phyloP scores from a whole-genome alignment of 2,888 invertebrate species.

The Hipparchia semele region DNA sequence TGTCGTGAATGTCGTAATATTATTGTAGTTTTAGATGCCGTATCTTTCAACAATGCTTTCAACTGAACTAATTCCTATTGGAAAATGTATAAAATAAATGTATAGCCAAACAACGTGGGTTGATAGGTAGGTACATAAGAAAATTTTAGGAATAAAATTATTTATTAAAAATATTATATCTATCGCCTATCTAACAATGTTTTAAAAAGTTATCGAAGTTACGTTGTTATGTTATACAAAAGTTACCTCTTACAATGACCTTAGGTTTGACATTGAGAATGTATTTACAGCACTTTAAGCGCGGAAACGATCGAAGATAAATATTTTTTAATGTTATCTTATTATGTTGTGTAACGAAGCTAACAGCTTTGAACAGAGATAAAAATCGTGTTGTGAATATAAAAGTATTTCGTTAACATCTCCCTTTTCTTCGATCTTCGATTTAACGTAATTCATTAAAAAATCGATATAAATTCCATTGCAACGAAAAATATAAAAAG shows the following conservation, averaged over 20 bases:
- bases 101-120: background rate
- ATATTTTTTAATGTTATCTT: background rate
- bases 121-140: too few relatives aligned
- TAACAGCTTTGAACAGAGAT: too few relatives aligned
- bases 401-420: background rate
- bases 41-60: too few relatives aligned
- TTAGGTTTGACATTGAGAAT: constrained; percentile 75
- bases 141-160: too few relatives aligned
- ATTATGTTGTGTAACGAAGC: too few relatives aligned
- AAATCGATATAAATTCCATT: background rate
- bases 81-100: background rate
- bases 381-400: too few relatives aligned
- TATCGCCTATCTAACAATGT: too few relatives aligned
- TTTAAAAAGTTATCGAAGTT: too few relatives aligned
- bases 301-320: constrained; percentile 22
- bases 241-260: constrained; percentile 57
- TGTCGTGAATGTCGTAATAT: too few relatives aligned
- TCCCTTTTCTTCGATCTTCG: background rate
- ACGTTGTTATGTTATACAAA: background rate
- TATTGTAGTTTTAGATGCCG: too few relatives aligned
- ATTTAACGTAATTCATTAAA: background rate
- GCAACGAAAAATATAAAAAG: background rate
- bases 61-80: background rate
- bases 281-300: constrained; percentile 55
- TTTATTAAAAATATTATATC: too few relatives aligned